These are phyloP conservation scores for Trialeurodes vaporariorum DNA, from an alignment of 1,140 invertebrate species.

Conservation along the genomic window DNA sequence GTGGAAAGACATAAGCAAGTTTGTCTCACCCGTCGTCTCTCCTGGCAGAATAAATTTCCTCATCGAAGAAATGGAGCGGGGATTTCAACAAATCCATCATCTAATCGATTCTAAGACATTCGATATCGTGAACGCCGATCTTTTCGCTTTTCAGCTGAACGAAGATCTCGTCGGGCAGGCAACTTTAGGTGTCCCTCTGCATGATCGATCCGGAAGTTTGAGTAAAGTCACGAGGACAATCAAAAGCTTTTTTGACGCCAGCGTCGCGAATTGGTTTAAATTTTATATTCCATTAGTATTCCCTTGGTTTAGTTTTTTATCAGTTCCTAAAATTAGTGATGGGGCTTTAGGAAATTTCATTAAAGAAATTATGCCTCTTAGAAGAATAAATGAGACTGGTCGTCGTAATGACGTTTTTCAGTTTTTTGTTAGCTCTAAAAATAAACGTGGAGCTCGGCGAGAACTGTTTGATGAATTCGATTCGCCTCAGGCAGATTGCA, in stretches of 20 bases:
- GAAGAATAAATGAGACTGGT: too few species aligned
- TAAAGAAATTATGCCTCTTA: too few species aligned
- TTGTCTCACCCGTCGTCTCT: not conserved
- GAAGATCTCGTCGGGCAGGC: not conserved
- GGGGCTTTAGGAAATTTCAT: too few species aligned
- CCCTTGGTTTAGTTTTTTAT: not conserved
- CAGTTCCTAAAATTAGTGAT: not conserved
- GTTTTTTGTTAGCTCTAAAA: not conserved
- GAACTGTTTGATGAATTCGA: too few species aligned
- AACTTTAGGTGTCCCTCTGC: not conserved
- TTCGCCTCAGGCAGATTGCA: too few species aligned
- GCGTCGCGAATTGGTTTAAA: not conserved
- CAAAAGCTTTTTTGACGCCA: not conserved
- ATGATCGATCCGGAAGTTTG: not conserved
- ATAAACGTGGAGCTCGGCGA: too few species aligned
- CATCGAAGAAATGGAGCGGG: not conserved
- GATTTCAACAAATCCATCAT: too few species aligned
- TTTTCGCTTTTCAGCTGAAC: not conserved
- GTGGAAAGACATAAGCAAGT: not conserved
- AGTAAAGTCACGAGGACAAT: not conserved
- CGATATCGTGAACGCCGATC: not conserved
- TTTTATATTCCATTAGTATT: not conserved
- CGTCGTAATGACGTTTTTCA: not conserved
- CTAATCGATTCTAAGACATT: too few species aligned
- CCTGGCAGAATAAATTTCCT: not conserved